phyloP scores from a whole-genome alignment of 2,888 invertebrate genomes.

The Dasysyrphus tricinctus region DNA sequence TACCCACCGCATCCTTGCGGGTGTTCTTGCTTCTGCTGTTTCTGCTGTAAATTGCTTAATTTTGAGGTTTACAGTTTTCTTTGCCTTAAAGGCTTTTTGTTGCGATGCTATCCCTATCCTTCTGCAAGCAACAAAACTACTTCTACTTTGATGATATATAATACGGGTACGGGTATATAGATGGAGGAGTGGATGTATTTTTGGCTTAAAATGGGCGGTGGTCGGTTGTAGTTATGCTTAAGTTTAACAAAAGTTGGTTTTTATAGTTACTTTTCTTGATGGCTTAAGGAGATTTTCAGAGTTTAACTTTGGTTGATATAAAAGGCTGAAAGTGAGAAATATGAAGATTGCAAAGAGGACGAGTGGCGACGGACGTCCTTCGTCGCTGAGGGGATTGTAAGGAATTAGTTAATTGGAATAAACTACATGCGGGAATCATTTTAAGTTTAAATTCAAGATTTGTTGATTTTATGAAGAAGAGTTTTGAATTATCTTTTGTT shows the following conservation, averaged over 20 bases:
- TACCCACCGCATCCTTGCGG: conserved; percentile 37
- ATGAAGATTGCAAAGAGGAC: neutral
- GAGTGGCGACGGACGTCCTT: neutral
- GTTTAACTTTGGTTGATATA: conserved; percentile 11
- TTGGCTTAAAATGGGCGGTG: conserved; percentile 30
- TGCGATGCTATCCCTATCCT: neutral
- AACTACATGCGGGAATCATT: conserved; percentile 48
- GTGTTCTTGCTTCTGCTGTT: conserved; percentile 31
- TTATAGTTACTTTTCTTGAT: conserved; percentile 26
- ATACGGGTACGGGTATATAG: neutral
- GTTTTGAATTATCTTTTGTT: conserved; percentile 5
- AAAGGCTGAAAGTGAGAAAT: conserved; percentile 6
- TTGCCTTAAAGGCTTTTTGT: conserved; percentile 50
- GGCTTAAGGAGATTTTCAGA: conserved; percentile 32
- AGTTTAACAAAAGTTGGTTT: conserved; percentile 48
- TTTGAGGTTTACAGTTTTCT: conserved; percentile 64
- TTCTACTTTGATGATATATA: conserved; percentile 9
- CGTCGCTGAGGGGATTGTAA: neutral
- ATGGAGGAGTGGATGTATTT: neutral
- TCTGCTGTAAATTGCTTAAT: conserved; percentile 65
- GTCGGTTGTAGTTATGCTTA: conserved; percentile 40
- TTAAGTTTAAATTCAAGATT: conserved; percentile 41
- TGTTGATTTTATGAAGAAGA: conserved; percentile 47
- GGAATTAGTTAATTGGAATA: conserved; percentile 52
- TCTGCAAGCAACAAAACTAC: neutral